Base-by-base conservation (phyloP, 2,797 vertebrate genomes). In the Nasua narica region DNA sequence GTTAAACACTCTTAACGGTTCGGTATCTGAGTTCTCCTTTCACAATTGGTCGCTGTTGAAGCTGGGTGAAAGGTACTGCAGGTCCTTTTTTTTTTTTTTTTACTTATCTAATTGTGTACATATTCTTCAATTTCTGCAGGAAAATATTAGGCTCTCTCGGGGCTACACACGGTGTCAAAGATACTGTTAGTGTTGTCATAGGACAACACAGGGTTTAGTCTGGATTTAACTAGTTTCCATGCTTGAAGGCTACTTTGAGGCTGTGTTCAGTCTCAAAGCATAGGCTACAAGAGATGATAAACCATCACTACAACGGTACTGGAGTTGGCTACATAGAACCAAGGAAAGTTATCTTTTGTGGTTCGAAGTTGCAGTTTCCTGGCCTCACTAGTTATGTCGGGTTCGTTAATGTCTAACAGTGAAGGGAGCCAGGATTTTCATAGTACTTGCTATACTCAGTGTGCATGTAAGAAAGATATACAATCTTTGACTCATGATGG, bases 341-440 rank as follows among this genome's bases (percentile, higher is more conserved):
- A n/a, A 86, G 69, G 88, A 94, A 86, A 86, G 72, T 86, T 92
- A 54, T 74, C 82, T 96, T 74, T 56, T 91, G 95, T 76, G 62
- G 65, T 83, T 62, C 50, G 46, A 86, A 77, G 52, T 70, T 88
- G 62, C 40, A 88, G 43, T 83, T 97, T 94, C 74, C 88, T 96
- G 89, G 56, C 69, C 62, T 95, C 78, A 48, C 43, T 69, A 70
- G 77, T 56, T 65, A 89, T 52, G 83, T 79, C 60, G 95, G 90
- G 67, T 50, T 96, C 70, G 46, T 96, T 54, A 83, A 43, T 91
- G 87, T 95, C 65, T 94, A 50, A 83, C 82, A 90, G 56, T 25
- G 78, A 83, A 83, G 54, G 62, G 78, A 96, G 48, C 94, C 92
- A 90, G 89, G 89, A 62, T 96, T 94, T 93, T 69, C 35, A 48